These are phyloP conservation scores for Plodia interpunctella DNA, from an alignment of 1,140 invertebrate genomes.

Conservation along the genomic window DNA sequence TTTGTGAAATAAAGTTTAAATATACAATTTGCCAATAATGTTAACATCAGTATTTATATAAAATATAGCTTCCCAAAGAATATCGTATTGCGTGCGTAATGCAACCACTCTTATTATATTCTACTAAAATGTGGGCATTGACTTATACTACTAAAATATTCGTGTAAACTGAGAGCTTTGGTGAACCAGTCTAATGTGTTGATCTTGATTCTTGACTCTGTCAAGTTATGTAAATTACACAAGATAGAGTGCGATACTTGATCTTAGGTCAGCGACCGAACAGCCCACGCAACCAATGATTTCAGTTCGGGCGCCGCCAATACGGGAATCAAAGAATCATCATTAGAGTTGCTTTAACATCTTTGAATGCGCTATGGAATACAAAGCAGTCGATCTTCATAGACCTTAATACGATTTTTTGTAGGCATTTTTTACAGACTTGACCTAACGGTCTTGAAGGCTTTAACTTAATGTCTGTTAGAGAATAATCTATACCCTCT, in stretches of 20 bases:
- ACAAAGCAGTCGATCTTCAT: constrained; percentile 14
- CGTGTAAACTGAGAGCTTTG: constrained; percentile 37
- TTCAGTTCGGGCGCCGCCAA: constrained; percentile 25
- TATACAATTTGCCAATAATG: too few species aligned
- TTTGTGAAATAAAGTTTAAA: too few species aligned
- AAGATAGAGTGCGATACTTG: constrained; percentile 56
- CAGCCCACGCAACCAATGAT: constrained; percentile 36
- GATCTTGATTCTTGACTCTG: constrained; percentile 56
- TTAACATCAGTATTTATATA: too few species aligned
- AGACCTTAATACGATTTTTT: constrained; percentile 22
- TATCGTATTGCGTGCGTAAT: not conserved
- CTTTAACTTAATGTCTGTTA: constrained; percentile 27
- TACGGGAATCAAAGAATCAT: constrained; percentile 18
- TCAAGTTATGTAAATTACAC: constrained; percentile 71
- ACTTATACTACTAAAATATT: constrained; percentile 27
- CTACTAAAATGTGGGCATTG: constrained; percentile 29
- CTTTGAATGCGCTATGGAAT: constrained; percentile 17
- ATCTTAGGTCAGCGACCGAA: constrained; percentile 57
- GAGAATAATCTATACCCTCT: not conserved
- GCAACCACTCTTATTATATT: not conserved
- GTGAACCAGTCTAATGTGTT: constrained; percentile 58
- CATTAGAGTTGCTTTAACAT: constrained; percentile 26
- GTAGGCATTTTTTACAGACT: constrained; percentile 13
- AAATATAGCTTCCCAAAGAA: too few species aligned
- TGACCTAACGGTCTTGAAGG: constrained; percentile 31